Evolutionary conservation across 2,113 vertebrate genomes (phyloP).

Genomic region (Pedetes capensis): DNA sequence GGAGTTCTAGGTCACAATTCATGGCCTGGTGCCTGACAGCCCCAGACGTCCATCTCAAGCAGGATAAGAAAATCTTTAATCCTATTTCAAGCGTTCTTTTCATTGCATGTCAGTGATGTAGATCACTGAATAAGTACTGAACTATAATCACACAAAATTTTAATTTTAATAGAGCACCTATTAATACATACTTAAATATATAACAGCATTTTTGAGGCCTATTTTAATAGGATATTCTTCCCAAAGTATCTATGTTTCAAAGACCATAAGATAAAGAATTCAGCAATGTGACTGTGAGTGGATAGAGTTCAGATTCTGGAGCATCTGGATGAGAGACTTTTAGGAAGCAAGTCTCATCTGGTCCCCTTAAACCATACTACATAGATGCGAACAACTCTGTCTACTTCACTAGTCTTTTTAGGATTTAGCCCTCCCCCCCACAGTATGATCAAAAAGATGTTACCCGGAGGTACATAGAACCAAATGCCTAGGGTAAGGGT

Average conservation of each 20-base stretch:
- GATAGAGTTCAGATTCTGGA: not conserved
- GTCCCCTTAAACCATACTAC: not conserved
- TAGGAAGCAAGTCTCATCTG: not conserved
- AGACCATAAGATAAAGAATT: not conserved
- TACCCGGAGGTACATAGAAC: not conserved
- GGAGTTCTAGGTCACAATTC: not conserved
- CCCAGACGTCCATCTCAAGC: not conserved
- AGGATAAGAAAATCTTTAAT: not conserved
- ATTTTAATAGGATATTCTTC: slow-evolving; percentile 23
- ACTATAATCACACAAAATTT: not conserved
- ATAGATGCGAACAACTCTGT: not conserved
- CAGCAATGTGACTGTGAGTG: not conserved
- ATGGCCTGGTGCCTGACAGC: not conserved
- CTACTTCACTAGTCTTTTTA: not conserved
- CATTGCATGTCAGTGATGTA: not conserved
- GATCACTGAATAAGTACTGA: not conserved
- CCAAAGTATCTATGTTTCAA: not conserved
- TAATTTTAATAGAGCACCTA: not conserved
- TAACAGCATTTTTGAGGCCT: not conserved
- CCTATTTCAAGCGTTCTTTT: not conserved
- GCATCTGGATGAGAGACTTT: not conserved
- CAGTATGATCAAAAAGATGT: not conserved
- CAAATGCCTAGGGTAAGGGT: not conserved
- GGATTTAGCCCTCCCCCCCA: too few species aligned
- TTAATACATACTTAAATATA: not conserved